These are phyloP conservation scores for Pelmatolapia mariae DNA, from an alignment of 2,113 vertebrate genomes.

Conservation along the genomic window DNA sequence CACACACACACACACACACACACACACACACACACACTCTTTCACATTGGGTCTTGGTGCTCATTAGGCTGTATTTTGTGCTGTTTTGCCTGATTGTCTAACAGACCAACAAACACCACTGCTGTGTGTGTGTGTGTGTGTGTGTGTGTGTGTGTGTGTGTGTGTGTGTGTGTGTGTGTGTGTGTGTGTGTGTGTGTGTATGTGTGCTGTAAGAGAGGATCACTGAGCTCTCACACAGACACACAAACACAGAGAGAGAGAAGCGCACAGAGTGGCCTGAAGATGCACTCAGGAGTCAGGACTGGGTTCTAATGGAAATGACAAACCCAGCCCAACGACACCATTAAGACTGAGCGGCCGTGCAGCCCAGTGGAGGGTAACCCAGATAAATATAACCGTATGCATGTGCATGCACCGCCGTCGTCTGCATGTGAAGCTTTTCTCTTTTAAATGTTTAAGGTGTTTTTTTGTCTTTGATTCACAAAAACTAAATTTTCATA, in stretches of 20 bases:
- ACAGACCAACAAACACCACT: background rate
- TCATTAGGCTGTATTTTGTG: background rate
- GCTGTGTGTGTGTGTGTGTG: background rate
- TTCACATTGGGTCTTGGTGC: background rate
- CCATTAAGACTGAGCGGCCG: background rate
- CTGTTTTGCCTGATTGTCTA: background rate
- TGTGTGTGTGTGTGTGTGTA: background rate
- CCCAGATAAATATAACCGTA: background rate
- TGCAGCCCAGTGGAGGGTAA: background rate
- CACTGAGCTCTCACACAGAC: background rate
- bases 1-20: too few relatives aligned
- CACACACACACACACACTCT: background rate
- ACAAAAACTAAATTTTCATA: background rate
- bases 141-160: background rate
- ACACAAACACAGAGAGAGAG: background rate
- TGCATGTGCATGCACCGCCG: background rate
- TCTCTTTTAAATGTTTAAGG: background rate
- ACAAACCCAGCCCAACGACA: background rate
- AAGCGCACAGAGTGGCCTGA: background rate
- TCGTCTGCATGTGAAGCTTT: background rate
- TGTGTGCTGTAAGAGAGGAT: background rate
- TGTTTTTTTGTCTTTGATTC: background rate
- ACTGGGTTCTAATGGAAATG: background rate
- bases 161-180: background rate
- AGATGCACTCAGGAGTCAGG: slow-evolving; percentile 22